Base-by-base conservation (phyloP, 2,113 vertebrate species). In the Carassius carassius region DNA sequence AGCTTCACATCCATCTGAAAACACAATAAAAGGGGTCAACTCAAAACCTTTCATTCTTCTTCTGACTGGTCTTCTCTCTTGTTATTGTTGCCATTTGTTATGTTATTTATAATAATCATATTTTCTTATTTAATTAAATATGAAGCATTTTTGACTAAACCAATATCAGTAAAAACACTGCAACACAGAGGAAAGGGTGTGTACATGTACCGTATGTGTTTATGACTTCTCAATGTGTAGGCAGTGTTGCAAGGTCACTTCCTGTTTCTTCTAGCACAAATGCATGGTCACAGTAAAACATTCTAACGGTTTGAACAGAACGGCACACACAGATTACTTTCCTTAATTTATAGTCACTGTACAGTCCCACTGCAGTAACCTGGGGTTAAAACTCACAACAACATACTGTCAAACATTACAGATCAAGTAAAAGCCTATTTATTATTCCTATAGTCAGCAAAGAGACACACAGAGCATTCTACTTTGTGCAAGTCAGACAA, bases 1-100 rank as follows among this genome's bases (percentile, higher is more conserved):
- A 94, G 87, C 60, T 89, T 94, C 51, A 94, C 88, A 87, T 94
- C 94, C 96, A 94, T 96, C 98, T 99, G 93, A 78, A 95, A 95
- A 91, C 88, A 83, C 23, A 84, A 72, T 23, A 44, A 47, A 3
- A 67, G 5, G 2, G 23, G n/a, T 65, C 3, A 12, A 47, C 44
- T 47, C 44, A 47, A 44, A 44, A 44, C 41, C 41, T 44, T 11
- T 11, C 41, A 44, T 44, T 11, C 41, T 44, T 3, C 9, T 44
- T 44, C 41, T 44, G 41, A 44, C 41, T 11, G 41, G 41, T 44
- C 41, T 44, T 44, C 41, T 44, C 41, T 44, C 41, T 41, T 41
- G 41, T 44, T 44, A 44, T 11, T 44, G 41, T 44, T 44, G 41
- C 41, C 9, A 44, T 11, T 44, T 44, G 41, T 10, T 44, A 41